Conservation (phyloP, 2,113 vertebrate genomes). For the Alectura lathami region DNA sequence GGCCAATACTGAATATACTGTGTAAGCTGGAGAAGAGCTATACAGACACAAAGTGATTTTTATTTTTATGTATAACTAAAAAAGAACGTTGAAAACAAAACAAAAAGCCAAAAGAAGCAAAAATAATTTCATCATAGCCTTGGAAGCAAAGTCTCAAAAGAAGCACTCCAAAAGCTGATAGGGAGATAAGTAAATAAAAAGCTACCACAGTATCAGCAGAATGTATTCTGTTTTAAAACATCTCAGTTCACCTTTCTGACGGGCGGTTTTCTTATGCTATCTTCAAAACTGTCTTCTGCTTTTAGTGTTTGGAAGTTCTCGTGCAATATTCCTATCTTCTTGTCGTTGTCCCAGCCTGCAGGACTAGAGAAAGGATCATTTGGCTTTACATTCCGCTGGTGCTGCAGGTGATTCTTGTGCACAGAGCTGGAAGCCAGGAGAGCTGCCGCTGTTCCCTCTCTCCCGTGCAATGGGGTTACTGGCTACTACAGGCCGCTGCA, state of each 20-base stretch:
- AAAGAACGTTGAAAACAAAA: not conserved
- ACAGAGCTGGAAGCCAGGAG: not conserved
- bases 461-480: not conserved
- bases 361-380: slow-evolving; percentile 80
- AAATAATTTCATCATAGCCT: not conserved
- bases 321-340: slow-evolving; percentile 97
- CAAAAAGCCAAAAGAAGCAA: not conserved
- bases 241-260: slow-evolving; percentile 89
- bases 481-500: not conserved
- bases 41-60: not conserved
- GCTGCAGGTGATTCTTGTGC: not conserved
- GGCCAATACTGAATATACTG: not conserved
- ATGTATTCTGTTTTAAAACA: not conserved
- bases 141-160: not conserved
- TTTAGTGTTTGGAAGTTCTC: slow-evolving; percentile 97
- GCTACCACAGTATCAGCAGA: not conserved
- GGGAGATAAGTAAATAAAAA: not conserved
- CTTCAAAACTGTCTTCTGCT: slow-evolving; percentile 93
- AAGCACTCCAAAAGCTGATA: not conserved
- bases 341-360: slow-evolving; percentile 99
- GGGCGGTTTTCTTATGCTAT: slow-evolving; percentile 93
- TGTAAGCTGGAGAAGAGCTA: not conserved
- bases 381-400: slow-evolving; percentile 1
- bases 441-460: not conserved
- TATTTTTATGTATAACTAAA: not conserved